Base-by-base conservation (phyloP, 2,113 vertebrate genomes). In the Mastomys natalensis region DNA sequence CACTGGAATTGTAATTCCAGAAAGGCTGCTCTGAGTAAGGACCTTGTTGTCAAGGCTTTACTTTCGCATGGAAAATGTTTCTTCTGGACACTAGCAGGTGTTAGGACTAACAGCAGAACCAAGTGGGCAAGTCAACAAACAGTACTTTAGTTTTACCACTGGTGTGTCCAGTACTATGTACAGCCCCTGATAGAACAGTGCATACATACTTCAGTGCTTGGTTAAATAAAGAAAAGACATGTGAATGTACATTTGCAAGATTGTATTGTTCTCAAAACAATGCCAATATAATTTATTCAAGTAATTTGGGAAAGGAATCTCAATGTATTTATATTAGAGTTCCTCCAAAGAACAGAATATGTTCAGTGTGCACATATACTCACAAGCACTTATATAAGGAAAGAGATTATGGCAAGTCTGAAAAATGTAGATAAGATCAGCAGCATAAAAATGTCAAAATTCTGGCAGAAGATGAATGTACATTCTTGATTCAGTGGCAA, bases 1-100 rank as follows among this genome's bases (percentile, higher is more conserved):
- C 98, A 95, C 86, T 98, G 98, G 98, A 97, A 97, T 87, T 96
- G 68, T 58, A 92, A 51, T 95, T 98, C 90, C 96, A 89, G 95
- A 96, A 98, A 98, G 89, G 92, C 96, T 98, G 88, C 95, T 98
- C 97, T 97, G 92, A 98, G 82, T n/a, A 77, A 98, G 97, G 92
- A 94, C 97, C 80, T 89, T 89, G 92, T 96, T 89, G 86, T 92
- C 77, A 11, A 0, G 80, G 97, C 98, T 98, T 97, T 34, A 94
- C 93, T 98, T 97, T 89, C 97, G 94, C 98, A 85, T 97, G 98
- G 97, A 93, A 92, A 97, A 58, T 91, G 92, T 84, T 84, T 64
- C 22, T 91, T 98, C 96, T 95, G 70, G 88, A 66, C 94, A 96
- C 91, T 81, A 97, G 95, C 95, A 98, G 97, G 98, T 98, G 85